phyloP scores from a whole-genome alignment of 2,113 vertebrate genomes.

The Gavia stellata region DNA sequence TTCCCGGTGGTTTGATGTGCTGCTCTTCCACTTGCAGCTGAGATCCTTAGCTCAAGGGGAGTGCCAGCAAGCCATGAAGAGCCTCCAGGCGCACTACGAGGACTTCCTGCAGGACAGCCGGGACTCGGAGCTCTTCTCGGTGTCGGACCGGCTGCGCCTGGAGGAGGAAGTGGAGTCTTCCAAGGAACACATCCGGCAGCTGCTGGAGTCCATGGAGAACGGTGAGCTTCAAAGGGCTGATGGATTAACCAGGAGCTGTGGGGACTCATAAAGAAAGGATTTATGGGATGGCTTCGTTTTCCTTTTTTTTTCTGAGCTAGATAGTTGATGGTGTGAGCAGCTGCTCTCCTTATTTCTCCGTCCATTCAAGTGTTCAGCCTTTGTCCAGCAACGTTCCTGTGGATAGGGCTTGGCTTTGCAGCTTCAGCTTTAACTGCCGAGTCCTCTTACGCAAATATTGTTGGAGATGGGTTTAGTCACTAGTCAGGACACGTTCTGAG shows the following conservation, averaged over 20 bases:
- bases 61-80: constrained; percentile 81
- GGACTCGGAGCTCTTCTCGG: constrained; percentile 86
- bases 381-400: not conserved
- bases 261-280: not conserved
- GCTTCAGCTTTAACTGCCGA: not conserved
- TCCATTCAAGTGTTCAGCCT: not conserved
- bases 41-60: constrained; percentile 78
- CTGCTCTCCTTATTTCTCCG: not conserved
- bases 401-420: not conserved
- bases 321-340: not conserved
- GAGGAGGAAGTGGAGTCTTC: constrained; percentile 85
- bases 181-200: constrained; percentile 82
- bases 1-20: not conserved
- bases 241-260: not conserved
- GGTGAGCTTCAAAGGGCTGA: constrained; percentile 71
- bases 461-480: not conserved
- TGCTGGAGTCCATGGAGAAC: constrained; percentile 88
- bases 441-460: rapidly evolving
- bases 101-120: constrained; percentile 92
- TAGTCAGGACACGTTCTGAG: not conserved
- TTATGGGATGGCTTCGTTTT: not conserved
- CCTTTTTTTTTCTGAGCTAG: not conserved
- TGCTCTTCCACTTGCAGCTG: constrained; percentile 69
- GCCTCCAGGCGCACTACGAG: constrained; percentile 82
- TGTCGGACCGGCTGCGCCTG: constrained; percentile 79